Percentiles rank a stretch among this genome's conserved stretches.
These are phyloP conservation scores for Sarcophaga carnaria DNA, from an alignment of 2,888 invertebrate species.

Conservation along the genomic window DNA sequence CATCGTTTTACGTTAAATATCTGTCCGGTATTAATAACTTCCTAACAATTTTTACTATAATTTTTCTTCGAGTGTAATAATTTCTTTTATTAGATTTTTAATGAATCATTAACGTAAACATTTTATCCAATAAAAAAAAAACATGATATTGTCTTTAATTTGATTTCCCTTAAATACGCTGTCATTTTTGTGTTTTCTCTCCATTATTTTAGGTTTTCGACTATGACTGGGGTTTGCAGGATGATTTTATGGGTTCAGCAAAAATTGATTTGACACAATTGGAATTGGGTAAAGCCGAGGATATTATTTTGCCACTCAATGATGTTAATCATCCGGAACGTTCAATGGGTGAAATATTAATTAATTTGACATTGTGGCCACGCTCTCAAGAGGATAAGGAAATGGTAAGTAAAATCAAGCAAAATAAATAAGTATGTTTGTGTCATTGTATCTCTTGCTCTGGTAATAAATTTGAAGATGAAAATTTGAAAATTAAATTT, in stretches of 20 bases:
- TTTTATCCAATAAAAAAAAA: background rate
- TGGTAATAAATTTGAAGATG: too few relatives aligned
- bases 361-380: conserved; percentile 94
- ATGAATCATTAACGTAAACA: background rate
- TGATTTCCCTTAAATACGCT: too few relatives aligned
- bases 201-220: conserved; percentile 89
- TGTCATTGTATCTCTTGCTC: background rate
- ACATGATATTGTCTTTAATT: background rate
- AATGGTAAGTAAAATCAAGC: conserved; percentile 85
- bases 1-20: too few relatives aligned
- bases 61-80: too few relatives aligned
- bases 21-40: too few relatives aligned
- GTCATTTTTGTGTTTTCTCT: background rate
- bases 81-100: too few relatives aligned
- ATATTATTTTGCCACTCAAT: conserved; percentile 90
- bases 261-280: conserved; percentile 91
- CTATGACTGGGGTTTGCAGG: conserved; percentile 98
- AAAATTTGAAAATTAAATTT: conserved; percentile 6
- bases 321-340: conserved; percentile 85
- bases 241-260: conserved; percentile 98
- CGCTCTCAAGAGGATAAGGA: conserved; percentile 97
- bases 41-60: too few relatives aligned
- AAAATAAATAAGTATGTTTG: background rate
- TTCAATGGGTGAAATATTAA: conserved; percentile 91
- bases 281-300: conserved; percentile 89